These are phyloP conservation scores for Gastrophryne carolinensis DNA, from an alignment of 2,797 vertebrate species.

Conservation along the genomic window DNA sequence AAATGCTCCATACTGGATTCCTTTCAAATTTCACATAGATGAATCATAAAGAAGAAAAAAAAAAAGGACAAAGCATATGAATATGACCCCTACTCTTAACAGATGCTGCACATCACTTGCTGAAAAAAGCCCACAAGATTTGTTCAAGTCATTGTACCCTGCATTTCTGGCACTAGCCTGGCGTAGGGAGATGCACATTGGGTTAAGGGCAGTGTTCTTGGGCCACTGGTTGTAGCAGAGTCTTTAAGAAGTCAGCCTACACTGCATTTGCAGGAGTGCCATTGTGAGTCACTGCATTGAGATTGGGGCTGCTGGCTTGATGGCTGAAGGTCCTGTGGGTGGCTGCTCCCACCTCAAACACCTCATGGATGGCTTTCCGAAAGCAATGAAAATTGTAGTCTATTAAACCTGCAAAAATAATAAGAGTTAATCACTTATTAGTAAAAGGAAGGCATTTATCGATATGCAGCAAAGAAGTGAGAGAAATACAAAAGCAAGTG, in stretches of 20 bases:
- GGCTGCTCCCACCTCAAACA: constrained; percentile 93
- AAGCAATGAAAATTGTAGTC: constrained; percentile 99
- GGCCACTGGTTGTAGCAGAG: neutral
- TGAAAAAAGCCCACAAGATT: constrained; percentile 8
- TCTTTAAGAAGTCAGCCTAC: constrained; percentile 64
- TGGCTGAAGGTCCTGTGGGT: constrained; percentile 77
- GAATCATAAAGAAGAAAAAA: no score
- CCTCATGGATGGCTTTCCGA: constrained; percentile 98
- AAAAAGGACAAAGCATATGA: neutral
- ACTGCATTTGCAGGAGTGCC: constrained; percentile 90
- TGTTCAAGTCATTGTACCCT: neutral
- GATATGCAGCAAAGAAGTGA: neutral
- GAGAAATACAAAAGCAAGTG: neutral
- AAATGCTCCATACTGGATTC: constrained; percentile 16
- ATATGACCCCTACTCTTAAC: neutral
- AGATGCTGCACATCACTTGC: neutral
- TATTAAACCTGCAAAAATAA: constrained; percentile 84
- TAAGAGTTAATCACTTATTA: no score
- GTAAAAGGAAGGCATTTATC: no score
- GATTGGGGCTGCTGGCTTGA: constrained; percentile 77
- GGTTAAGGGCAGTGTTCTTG: constrained; percentile 10
- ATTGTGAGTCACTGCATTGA: constrained; percentile 91
- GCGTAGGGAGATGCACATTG: neutral
- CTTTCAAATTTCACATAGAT: neutral
- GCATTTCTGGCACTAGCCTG: constrained; percentile 19